phyloP scores from a whole-genome alignment of 2,888 invertebrate genomes.

The Calephelis perditalis region DNA sequence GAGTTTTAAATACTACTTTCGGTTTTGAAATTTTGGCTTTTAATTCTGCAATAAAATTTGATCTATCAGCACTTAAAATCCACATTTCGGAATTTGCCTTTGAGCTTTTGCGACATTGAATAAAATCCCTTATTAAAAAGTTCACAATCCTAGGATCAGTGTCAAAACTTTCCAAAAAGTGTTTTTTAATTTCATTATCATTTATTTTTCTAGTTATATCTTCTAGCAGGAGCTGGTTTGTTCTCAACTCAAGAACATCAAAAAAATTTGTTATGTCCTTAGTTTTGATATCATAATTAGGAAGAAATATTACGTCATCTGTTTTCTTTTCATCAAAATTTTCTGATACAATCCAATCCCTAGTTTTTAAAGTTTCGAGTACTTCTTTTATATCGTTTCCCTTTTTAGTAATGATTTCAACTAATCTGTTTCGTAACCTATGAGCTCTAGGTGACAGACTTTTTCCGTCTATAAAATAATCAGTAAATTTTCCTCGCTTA shows the following conservation, averaged over 20 bases:
- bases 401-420: neutral
- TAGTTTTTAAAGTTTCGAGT: neutral
- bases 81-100: neutral
- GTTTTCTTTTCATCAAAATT: neutral
- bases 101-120: neutral
- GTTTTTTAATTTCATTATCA: neutral
- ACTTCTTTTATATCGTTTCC: neutral
- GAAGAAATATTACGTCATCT: neutral
- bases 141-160: neutral
- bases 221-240: neutral
- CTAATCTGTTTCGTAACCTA: neutral
- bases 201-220: neutral
- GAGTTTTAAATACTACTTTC: neutral
- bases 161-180: neutral
- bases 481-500: neutral
- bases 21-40: slow-evolving; percentile 5
- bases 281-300: neutral
- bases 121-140: slow-evolving; percentile 1
- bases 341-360: neutral
- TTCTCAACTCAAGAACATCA: neutral
- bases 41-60: neutral
- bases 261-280: neutral
- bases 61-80: neutral
- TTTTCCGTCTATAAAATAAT: neutral
- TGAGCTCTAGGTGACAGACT: neutral